Base-by-base conservation (phyloP, 2,113 vertebrate species). In the Butorides virescens region DNA sequence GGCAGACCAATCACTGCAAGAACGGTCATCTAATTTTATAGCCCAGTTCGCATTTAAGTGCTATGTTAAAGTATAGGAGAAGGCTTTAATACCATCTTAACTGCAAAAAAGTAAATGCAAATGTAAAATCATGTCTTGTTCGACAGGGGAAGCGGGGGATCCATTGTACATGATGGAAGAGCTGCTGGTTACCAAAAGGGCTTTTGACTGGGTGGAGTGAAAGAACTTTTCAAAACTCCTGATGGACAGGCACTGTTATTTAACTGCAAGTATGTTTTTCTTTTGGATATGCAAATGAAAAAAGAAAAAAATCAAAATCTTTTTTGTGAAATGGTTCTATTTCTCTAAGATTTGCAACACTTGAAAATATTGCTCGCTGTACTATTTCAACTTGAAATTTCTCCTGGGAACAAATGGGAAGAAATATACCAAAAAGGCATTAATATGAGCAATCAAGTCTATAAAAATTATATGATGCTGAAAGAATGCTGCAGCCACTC, bases 401-500 rank as follows among this genome's bases (percentile, higher is more conserved):
- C 42, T 94, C 52, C 44, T 63, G 65, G 39, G 55, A 96, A 75
- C 8, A 84, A 94, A 76, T 10, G 29, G n/a, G 52, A 90, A 80
- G 47, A 94, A 86, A 75, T 56, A 62, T 23, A 86, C 37, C 8
- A 5, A 47, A 80, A 88, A 71, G 3, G 32, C 49, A 91, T 26
- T 84, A 77, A 67, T 49, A 89, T 46, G 70, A 91, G 53, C 58
- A 87, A 89, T 78, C 52, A 74, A 78, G 53, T 82, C 84, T 66
- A 66, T 73, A 91, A 95, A 92, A 91, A 79, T 90, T 66, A 90
- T 89, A 84, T 0, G 1, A 84, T 30, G 76, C 61, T 77, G 34
- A 56, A 92, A 95, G 89, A 96, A 91, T 73, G 81, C 74, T 90
- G 89, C 58, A 87, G 77, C 55, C 82, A 66, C 21, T 93, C 86